These are phyloP conservation scores for Petrolisthes manimaculis DNA, from an alignment of 2,888 invertebrate species.

Conservation along the genomic window DNA sequence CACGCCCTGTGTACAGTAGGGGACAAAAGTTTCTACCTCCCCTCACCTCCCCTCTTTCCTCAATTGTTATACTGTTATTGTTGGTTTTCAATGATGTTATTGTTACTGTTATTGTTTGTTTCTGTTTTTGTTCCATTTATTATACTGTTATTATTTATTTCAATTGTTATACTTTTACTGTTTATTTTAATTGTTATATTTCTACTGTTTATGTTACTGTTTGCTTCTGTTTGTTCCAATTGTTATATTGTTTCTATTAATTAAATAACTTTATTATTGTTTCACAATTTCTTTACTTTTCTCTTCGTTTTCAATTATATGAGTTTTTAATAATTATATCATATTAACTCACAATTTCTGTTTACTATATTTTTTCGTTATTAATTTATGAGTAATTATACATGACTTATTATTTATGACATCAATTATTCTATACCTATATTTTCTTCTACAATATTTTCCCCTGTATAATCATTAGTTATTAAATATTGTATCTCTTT, in stretches of 20 bases:
- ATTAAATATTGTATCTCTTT: too few species aligned
- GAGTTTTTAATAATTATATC: not conserved
- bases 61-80: too few species aligned
- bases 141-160: not conserved
- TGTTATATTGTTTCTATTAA: not conserved
- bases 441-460: too few species aligned
- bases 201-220: not conserved
- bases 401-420: not conserved
- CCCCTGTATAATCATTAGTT: too few species aligned
- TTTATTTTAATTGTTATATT: not conserved
- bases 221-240: not conserved
- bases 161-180: too few species aligned
- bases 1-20: too few species aligned
- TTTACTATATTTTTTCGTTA: not conserved
- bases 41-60: too few species aligned
- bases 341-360: not conserved
- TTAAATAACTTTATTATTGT: not conserved
- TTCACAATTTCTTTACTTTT: not conserved
- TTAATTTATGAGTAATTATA: not conserved
- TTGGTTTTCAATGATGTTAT: not conserved
- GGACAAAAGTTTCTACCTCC: too few species aligned
- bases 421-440: conserved; percentile 16
- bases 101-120: not conserved
- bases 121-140: not conserved
- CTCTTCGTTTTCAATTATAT: not conserved